Conservation (phyloP, 2,888 invertebrate species). For the Drosophila mercatorum region DNA sequence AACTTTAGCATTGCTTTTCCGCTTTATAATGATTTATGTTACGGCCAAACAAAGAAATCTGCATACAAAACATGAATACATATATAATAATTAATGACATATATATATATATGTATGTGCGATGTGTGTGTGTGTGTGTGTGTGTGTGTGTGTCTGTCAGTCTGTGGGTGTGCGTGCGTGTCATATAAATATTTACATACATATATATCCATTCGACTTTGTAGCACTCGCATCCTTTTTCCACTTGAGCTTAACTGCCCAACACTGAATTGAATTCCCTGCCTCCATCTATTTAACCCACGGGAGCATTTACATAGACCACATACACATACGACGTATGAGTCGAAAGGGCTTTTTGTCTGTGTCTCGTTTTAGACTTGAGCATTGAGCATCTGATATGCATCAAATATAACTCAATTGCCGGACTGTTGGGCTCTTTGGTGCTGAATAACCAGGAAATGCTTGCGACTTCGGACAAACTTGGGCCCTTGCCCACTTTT, state of each 20-base stretch:
- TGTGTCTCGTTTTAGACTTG: constrained; percentile 44
- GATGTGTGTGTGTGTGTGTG: neutral
- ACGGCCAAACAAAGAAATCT: constrained; percentile 68
- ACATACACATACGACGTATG: constrained; percentile 19
- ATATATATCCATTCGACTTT: constrained; percentile 41
- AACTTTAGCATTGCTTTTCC: constrained; percentile 73
- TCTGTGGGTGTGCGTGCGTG: neutral
- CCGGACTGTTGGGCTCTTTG: constrained; percentile 64
- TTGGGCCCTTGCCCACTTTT: constrained; percentile 46
- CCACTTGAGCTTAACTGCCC: constrained; percentile 63
- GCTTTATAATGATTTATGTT: constrained; percentile 59
- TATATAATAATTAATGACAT: constrained; percentile 70
- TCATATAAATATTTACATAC: constrained; percentile 25
- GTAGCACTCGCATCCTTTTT: constrained; percentile 49
- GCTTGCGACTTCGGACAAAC: constrained; percentile 63
- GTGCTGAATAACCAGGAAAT: constrained; percentile 77
- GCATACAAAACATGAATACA: constrained; percentile 51
- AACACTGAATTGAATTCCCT: constrained; percentile 66
- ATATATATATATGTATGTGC: constrained; percentile 8
- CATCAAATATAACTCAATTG: constrained; percentile 79
- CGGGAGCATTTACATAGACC: constrained; percentile 71
- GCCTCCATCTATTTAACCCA: constrained; percentile 44
- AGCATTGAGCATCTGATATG: constrained; percentile 75
- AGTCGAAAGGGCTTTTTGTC: constrained; percentile 51
- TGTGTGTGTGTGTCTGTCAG: neutral